A percentile compares a stretch with the other conserved stretches of the same genome.
Conservation (phyloP, 2,113 vertebrate species). For the Saccopteryx leptura region DNA sequence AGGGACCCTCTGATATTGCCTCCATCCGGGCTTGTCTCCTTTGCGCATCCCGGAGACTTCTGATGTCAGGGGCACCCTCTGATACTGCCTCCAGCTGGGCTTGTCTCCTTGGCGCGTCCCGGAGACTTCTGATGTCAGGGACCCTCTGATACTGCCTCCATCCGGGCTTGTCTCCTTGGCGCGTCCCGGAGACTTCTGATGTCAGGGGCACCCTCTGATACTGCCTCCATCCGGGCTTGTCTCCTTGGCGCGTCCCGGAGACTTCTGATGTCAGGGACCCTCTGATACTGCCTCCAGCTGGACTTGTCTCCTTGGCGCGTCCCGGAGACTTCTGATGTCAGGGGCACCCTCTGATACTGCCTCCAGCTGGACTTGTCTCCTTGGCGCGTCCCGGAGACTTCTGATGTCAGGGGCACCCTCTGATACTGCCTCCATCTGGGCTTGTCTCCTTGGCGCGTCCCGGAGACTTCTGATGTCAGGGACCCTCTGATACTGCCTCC, state of each 20-base stretch:
- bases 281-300: background rate
- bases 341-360: background rate
- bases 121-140: background rate
- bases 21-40: rapidly evolving
- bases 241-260: background rate
- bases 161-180: rapidly evolving
- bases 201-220: background rate
- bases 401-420: background rate
- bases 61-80: background rate
- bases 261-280: background rate
- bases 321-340: background rate
- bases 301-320: rapidly evolving
- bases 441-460: rapidly evolving
- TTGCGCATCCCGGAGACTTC: background rate
- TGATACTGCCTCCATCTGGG: background rate
- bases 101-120: rapidly evolving
- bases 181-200: rapidly evolving
- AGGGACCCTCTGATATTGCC: background rate
- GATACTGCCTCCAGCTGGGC: background rate
- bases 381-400: background rate
- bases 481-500: background rate
- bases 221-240: rapidly evolving
- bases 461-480: background rate
- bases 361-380: rapidly evolving
- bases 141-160: background rate